Evolutionary conservation across 2,888 invertebrate species (phyloP), one percentile per base, ranked within the genome.

Genomic region (Cryptocephalus primarius): DNA sequence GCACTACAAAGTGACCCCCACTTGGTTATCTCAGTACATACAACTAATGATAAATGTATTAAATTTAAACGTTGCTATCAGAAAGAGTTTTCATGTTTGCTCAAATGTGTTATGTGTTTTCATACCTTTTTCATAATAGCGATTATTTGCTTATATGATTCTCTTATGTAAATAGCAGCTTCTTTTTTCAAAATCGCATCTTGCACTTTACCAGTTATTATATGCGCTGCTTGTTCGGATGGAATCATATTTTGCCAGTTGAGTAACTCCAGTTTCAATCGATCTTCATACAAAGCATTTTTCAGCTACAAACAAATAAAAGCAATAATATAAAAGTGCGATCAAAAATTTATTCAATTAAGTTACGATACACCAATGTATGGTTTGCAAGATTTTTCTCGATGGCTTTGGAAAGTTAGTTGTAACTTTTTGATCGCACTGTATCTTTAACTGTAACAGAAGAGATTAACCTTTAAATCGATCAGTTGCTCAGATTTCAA

Each of bases 101-200:
- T 22, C 22, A 6, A 22, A 2, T 22, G 22, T 22, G n/a, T 36
- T 36, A 12, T 36, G 12, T 4, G 1, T 11, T 42, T 10, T n/a
- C 22, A 49, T 65, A 79, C 80, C 73, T 80, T 79, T 64, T 78
- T 78, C 45, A 83, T 68, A 48, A 81, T 78, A 34, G 75, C 74
- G 43, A 81, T 63, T 58, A 83, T 80, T 58, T 75, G 73, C 50
- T 70, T 72, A 57, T 82, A 83, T 59, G 79, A 78, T 47, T 75
- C 73, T 55, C 74, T 72, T 52, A 82, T 79, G n/a, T 79, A 76
- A 41, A 77, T 71, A 0, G 82, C 82, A 0, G 81, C 79, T 52
- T 79, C 80, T 56, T 77, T 76, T 65, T 79, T 80, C 32, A 81
- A 74, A 51, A 76, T 75, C 0, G 78, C 79, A 46, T 77, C 72